A percentile compares a stretch with the other conserved stretches of the same genome.
phyloP scores from a whole-genome alignment of 1,140 invertebrate species.

The Drosophila tristis region DNA sequence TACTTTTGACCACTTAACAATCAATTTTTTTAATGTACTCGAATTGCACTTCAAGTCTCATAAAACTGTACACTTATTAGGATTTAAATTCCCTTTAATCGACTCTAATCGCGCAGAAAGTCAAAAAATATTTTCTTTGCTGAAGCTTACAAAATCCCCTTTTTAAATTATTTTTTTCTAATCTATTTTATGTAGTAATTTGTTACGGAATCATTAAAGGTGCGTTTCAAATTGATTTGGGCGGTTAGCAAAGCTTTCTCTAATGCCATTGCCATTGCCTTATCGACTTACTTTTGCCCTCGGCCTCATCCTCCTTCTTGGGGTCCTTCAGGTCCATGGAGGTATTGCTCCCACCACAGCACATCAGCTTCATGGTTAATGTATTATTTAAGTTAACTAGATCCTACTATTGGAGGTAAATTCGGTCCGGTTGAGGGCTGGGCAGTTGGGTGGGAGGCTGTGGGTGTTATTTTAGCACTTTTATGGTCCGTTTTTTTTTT shows the following conservation, averaged over 20 bases:
- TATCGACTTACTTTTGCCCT: conserved; percentile 47
- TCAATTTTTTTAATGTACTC: conserved; percentile 23
- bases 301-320: conserved; percentile 45
- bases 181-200: no score
- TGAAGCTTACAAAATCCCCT: no score
- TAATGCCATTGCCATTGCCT: conserved; percentile 7
- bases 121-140: no score
- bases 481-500: conserved; percentile 28
- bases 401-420: neutral
- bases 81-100: no score
- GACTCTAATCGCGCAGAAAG: no score
- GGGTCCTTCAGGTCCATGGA: conserved; percentile 41
- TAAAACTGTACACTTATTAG: conserved; percentile 1
- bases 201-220: neutral
- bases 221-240: conserved; percentile 2
- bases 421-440: neutral
- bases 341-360: conserved; percentile 34
- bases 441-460: neutral
- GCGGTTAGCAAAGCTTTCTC: conserved; percentile 5
- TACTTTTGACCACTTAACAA: conserved; percentile 26
- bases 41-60: conserved; percentile 19
- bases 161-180: no score
- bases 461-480: conserved; percentile 19
- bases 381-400: neutral
- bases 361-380: conserved; percentile 38